Conservation (phyloP, 1,140 invertebrate species). For the Nephotettix cincticeps region DNA sequence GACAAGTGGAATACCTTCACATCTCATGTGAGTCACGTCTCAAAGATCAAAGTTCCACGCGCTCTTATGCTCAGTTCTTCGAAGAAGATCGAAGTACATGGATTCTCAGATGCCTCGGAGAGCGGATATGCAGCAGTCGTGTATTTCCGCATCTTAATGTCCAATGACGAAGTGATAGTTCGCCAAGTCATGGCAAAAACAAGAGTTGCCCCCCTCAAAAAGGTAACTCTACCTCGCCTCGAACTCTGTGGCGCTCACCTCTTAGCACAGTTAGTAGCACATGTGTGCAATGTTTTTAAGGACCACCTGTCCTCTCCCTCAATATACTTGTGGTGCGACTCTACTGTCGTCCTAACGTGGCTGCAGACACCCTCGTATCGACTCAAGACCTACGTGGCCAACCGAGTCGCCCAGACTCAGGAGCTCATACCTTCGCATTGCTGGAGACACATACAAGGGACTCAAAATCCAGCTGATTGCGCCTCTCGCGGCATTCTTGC, state of each 20-base stretch:
- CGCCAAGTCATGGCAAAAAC: constrained; percentile 47
- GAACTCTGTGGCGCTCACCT: constrained; percentile 45
- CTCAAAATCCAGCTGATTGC: too few relatives aligned
- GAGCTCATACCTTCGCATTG: too few relatives aligned
- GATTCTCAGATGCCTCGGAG: neutral
- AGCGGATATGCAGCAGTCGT: neutral
- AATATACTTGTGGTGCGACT: too few relatives aligned
- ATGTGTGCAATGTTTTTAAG: too few relatives aligned
- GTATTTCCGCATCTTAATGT: neutral
- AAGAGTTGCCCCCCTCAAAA: constrained; percentile 47
- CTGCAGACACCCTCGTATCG: too few relatives aligned
- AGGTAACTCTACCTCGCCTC: constrained; percentile 43
- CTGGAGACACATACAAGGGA: too few relatives aligned
- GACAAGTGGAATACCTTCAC: neutral
- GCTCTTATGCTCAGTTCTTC: neutral
- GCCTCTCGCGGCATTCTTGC: too few relatives aligned
- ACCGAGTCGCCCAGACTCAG: too few relatives aligned
- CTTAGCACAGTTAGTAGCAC: constrained; percentile 34
- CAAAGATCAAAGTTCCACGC: neutral
- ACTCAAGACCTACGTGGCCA: too few relatives aligned
- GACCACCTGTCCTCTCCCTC: too few relatives aligned
- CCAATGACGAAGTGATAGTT: neutral
- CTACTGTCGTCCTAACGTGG: too few relatives aligned
- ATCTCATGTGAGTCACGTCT: neutral
- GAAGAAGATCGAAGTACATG: neutral